These are phyloP conservation scores for Labeo calbasu DNA, from an alignment of 2,797 vertebrate genomes.

Conservation along the genomic window DNA sequence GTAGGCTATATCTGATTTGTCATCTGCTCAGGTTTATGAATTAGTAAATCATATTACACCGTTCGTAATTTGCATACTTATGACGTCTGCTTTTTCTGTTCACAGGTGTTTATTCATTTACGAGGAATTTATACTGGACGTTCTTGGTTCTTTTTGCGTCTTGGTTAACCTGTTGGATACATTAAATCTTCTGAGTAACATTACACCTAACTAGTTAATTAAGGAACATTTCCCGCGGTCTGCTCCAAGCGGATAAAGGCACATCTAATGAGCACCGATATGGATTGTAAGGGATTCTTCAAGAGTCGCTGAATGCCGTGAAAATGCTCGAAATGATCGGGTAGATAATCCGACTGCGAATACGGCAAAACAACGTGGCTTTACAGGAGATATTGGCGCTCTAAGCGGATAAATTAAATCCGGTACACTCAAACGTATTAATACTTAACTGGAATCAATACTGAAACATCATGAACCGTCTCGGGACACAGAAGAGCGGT, in stretches of 20 bases:
- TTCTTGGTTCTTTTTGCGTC: neutral
- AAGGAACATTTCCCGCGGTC: neutral
- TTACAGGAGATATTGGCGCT: slow-evolving; percentile 42
- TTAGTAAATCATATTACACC: neutral
- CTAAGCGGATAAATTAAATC: slow-evolving; percentile 53
- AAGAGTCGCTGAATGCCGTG: slow-evolving; percentile 12
- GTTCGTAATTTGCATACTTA: neutral
- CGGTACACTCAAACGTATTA: slow-evolving; percentile 41
- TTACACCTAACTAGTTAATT: neutral
- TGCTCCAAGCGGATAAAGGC: slow-evolving; percentile 28
- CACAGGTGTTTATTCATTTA: slow-evolving; percentile 23
- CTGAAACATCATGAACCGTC: slow-evolving; percentile 20
- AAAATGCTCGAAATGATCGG: slow-evolving; percentile 33
- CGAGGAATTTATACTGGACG: neutral
- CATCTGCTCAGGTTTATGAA: neutral
- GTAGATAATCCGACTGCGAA: slow-evolving; percentile 38
- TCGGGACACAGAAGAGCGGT: slow-evolving; percentile 36
- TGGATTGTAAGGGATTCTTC: slow-evolving; percentile 37
- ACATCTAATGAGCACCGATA: slow-evolving; percentile 4
- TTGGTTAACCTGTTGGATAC: slow-evolving; percentile 32
- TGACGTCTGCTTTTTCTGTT: slow-evolving; percentile 12
- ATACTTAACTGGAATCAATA: slow-evolving; percentile 46
- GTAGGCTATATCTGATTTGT: neutral
- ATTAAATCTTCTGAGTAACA: neutral
- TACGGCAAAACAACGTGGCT: slow-evolving; percentile 44